These are phyloP conservation scores for Zaprionus ornatus DNA, from an alignment of 1,140 invertebrate genomes.

Conservation along the genomic window DNA sequence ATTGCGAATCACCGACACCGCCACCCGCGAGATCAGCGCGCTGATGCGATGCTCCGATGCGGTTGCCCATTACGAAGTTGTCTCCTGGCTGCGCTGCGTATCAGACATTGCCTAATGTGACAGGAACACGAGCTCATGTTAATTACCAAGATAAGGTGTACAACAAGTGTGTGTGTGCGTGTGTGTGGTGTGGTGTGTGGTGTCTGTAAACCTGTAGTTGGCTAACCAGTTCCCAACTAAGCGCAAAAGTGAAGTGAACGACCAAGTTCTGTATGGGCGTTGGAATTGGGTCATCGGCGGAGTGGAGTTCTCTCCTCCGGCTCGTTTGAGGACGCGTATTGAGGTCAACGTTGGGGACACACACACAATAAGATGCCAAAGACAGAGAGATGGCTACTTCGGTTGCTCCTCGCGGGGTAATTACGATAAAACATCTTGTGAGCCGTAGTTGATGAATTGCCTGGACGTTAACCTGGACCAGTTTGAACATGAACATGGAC, in stretches of 20 bases:
- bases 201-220: slow-evolving; percentile 12
- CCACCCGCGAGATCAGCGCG: slow-evolving; percentile 20
- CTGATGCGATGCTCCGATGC: slow-evolving; percentile 29
- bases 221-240: slow-evolving; percentile 60
- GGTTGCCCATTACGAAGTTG: slow-evolving; percentile 66
- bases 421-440: slow-evolving; percentile 68
- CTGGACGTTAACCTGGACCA: slow-evolving; percentile 36
- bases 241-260: slow-evolving; percentile 70
- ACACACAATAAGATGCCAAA: slow-evolving; percentile 43
- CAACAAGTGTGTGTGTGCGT: not conserved
- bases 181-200: slow-evolving; percentile 17
- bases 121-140: slow-evolving; percentile 49
- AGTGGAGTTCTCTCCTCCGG: slow-evolving; percentile 35
- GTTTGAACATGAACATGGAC: slow-evolving; percentile 35
- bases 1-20: slow-evolving; percentile 37
- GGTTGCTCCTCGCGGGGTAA: slow-evolving; percentile 31
- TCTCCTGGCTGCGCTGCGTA: slow-evolving; percentile 42
- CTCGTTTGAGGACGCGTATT: slow-evolving; percentile 39
- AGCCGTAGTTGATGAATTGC: slow-evolving; percentile 59
- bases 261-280: slow-evolving; percentile 46
- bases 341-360: slow-evolving; percentile 41
- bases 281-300: slow-evolving; percentile 70
- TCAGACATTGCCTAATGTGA: slow-evolving; percentile 73
- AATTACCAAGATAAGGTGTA: slow-evolving; percentile 17
- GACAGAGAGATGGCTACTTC: not conserved